Percentiles rank a stretch among this genome's conserved stretches.
These are phyloP conservation scores for Entomobrya proxima DNA, from an alignment of 2,888 invertebrate species.

Conservation along the genomic window DNA sequence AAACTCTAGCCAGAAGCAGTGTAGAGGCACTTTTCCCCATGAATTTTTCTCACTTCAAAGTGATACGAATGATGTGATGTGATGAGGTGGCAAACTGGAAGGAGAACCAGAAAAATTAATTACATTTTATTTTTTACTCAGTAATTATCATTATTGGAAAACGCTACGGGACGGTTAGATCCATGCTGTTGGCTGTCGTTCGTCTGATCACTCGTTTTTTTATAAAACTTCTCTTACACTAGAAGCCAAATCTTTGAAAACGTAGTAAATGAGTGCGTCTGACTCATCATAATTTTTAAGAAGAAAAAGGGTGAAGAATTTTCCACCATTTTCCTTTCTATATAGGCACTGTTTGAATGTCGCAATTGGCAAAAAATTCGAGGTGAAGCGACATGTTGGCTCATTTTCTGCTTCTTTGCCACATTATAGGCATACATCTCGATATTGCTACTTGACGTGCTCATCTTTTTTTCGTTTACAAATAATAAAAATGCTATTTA, in stretches of 20 bases:
- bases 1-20: not conserved
- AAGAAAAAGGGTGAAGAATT: not conserved
- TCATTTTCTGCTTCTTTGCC: conserved; percentile 38
- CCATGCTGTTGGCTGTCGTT: not conserved
- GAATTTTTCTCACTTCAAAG: conserved; percentile 5
- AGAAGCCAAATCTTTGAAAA: not conserved
- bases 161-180: not conserved
- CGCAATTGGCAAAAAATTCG: conserved; percentile 17
- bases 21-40: not conserved
- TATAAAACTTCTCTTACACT: not conserved
- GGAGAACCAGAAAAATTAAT: conserved; percentile 35
- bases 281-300: conserved; percentile 15
- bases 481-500: conserved; percentile 26
- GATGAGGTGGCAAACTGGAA: conserved; percentile 48
- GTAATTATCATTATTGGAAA: conserved; percentile 15
- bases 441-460: not conserved
- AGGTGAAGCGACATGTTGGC: conserved; percentile 34
- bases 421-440: not conserved
- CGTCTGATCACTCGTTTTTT: not conserved
- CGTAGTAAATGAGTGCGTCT: not conserved
- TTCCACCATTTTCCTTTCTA: not conserved
- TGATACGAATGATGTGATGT: not conserved
- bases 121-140: conserved; percentile 26
- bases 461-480: conserved; percentile 12
- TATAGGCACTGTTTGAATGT: not conserved